Percentiles rank a stretch among this genome's conserved stretches.
These are phyloP conservation scores for Limenitis camilla DNA, from an alignment of 2,888 invertebrate species.

Conservation along the genomic window DNA sequence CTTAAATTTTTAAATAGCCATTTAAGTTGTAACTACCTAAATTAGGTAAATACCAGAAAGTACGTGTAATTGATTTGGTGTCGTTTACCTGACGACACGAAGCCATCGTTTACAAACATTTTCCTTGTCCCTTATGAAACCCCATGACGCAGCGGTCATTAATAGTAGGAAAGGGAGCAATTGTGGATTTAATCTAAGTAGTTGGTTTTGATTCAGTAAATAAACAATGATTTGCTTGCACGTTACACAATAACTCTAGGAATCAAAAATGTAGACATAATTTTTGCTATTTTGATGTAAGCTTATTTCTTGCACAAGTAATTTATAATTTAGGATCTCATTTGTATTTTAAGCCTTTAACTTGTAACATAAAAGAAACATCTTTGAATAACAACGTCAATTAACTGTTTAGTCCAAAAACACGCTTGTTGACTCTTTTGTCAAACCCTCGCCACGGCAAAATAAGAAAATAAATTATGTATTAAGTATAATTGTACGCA, in stretches of 20 bases:
- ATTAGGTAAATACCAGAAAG: neutral
- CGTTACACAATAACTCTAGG: too few species aligned
- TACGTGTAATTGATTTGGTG: conserved; percentile 5
- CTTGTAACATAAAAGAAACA: conserved; percentile 15
- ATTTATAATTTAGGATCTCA: neutral
- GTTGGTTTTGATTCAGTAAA: neutral
- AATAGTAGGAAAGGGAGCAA: conserved; percentile 29
- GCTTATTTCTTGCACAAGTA: too few species aligned
- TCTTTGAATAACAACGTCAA: conserved; percentile 3
- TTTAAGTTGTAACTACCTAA: neutral
- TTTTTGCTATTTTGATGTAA: neutral
- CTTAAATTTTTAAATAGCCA: neutral
- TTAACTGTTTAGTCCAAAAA: conserved; percentile 12
- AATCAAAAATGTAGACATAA: too few species aligned
- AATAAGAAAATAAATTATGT: conserved; percentile 15
- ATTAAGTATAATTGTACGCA: conserved; percentile 15
- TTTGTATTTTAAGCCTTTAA: neutral
- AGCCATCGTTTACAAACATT: conserved; percentile 2
- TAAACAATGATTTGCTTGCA: neutral
- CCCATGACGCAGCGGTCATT: conserved; percentile 51
- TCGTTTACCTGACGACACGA: neutral
- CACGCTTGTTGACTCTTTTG: conserved; percentile 22
- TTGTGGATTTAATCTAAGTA: neutral
- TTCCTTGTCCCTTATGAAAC: conserved; percentile 31
- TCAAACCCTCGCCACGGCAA: conserved; percentile 8